A percentile compares a stretch with the other conserved stretches of the same genome.
These are phyloP conservation scores for Capromys pilorides DNA, from an alignment of 2,797 vertebrate species.

Conservation along the genomic window DNA sequence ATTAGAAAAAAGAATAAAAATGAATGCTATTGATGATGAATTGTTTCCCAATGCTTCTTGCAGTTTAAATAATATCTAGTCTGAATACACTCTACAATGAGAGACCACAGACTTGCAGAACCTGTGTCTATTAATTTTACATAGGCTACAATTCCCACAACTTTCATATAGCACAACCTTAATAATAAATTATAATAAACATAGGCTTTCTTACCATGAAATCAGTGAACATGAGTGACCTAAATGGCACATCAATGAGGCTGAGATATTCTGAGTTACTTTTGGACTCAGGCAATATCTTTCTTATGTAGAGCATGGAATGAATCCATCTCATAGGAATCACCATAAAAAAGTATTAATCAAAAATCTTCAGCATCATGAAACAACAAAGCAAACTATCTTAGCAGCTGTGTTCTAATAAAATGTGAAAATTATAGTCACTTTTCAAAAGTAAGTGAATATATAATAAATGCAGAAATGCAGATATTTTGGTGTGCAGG, in stretches of 20 bases:
- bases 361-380: not conserved
- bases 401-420: not conserved
- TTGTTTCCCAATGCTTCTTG: conserved; percentile 17
- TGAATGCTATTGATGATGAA: not conserved
- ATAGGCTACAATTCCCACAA: not conserved
- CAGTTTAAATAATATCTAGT: not conserved
- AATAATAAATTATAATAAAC: not conserved
- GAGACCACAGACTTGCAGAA: not conserved
- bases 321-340: conserved; percentile 23
- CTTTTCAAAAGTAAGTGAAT: conserved; percentile 46
- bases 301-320: not conserved
- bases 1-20: not conserved
- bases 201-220: not conserved
- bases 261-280: conserved; percentile 24
- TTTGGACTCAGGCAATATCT: not conserved
- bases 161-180: not conserved
- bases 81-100: not conserved
- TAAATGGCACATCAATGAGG: not conserved
- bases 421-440: not conserved
- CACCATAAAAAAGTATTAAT: not conserved
- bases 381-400: conserved; percentile 26
- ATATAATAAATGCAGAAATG: not conserved
- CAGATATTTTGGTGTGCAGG: not conserved
- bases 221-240: not conserved
- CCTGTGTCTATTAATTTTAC: not conserved